phyloP scores from a whole-genome alignment of 1,140 invertebrate species.

The Batillaria attramentaria region DNA sequence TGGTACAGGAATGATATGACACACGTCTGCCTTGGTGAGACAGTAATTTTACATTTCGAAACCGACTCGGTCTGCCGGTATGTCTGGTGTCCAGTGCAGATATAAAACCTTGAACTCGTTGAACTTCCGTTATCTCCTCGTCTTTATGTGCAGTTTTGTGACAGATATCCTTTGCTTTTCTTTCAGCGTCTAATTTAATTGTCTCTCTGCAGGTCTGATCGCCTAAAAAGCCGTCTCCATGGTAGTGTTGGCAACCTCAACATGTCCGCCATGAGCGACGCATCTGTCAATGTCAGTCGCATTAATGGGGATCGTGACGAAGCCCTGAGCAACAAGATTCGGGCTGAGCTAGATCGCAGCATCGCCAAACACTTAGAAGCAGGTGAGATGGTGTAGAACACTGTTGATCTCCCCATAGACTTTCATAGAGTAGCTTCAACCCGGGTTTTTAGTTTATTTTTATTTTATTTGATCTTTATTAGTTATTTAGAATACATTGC shows the following conservation, averaged over 20 bases:
- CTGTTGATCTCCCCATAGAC: not conserved
- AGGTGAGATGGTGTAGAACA: constrained; percentile 44
- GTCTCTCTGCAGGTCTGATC: constrained; percentile 18
- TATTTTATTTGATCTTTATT: not conserved
- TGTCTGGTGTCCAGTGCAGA: too few species aligned
- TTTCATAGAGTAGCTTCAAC: not conserved
- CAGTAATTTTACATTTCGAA: too few species aligned
- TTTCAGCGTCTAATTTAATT: too few species aligned
- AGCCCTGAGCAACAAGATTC: constrained; percentile 57
- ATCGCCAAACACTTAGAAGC: constrained; percentile 69
- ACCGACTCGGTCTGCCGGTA: too few species aligned
- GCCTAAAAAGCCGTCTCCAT: constrained; percentile 44
- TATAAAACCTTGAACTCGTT: too few species aligned
- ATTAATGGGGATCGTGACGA: constrained; percentile 49
- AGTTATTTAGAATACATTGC: not conserved
- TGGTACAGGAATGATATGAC: too few species aligned
- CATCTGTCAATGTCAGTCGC: constrained; percentile 50
- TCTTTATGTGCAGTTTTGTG: too few species aligned
- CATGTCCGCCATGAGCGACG: constrained; percentile 46
- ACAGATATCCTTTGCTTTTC: too few species aligned
- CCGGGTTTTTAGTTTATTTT: not conserved
- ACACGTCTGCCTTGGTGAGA: too few species aligned
- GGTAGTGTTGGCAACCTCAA: constrained; percentile 54
- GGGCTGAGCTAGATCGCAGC: constrained; percentile 62
- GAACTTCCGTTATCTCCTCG: too few species aligned